Conservation (phyloP, 2,888 invertebrate genomes). For the Lamellibrachia satsuma region DNA sequence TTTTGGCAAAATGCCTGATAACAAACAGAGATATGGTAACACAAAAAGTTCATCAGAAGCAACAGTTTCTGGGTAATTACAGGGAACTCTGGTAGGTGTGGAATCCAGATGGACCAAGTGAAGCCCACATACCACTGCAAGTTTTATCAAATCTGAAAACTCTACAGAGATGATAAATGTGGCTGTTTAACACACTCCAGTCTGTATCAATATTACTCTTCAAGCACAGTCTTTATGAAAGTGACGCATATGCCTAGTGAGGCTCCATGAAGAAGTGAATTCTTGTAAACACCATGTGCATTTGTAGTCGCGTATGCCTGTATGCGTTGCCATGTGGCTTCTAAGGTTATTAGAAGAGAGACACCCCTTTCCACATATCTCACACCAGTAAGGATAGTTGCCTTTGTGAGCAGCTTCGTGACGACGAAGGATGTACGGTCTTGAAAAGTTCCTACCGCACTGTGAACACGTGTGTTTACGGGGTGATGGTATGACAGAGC, state of each 20-base stretch:
- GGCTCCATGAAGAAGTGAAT: neutral
- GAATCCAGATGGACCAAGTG: neutral
- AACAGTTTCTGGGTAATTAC: too few species aligned
- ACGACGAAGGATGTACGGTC: neutral
- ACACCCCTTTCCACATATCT: neutral
- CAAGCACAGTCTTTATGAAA: neutral
- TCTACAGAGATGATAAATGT: neutral
- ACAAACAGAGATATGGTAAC: too few species aligned
- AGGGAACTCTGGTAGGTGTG: too few species aligned
- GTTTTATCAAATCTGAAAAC: neutral
- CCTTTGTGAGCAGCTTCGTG: neutral
- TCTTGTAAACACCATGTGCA: neutral
- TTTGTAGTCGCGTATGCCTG: neutral
- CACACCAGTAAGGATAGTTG: neutral
- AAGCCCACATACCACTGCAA: neutral
- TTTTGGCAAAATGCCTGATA: neutral
- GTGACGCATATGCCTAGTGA: neutral
- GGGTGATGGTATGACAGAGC: neutral
- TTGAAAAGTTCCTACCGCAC: neutral
- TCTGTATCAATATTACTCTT: neutral
- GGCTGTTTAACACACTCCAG: neutral
- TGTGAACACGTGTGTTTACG: neutral
- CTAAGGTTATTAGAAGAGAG: neutral
- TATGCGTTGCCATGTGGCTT: constrained; percentile 6
- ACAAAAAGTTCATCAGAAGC: too few species aligned